Base-by-base conservation (phyloP, 1,140 invertebrate species). In the Drosophila eugracilis region DNA sequence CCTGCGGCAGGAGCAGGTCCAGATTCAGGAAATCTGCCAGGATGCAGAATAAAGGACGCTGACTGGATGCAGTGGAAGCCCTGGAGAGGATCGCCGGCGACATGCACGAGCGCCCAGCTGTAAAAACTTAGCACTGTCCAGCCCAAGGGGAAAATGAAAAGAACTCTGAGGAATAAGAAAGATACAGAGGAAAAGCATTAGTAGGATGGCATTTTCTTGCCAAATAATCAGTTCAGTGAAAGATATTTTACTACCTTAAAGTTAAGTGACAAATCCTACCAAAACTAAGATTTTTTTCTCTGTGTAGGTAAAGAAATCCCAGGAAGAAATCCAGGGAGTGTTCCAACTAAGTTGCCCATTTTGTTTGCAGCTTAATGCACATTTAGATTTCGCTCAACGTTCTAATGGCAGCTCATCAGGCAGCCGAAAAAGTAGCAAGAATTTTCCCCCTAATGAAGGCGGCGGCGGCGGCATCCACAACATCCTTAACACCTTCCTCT, bases 371-470 rank as follows among this genome's bases (percentile, higher is more conserved):
- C 71, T 75, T 75, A 66, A 66, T 75, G 72, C 47, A 65, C 70
- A 75, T 75, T 74, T 74, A 74, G 70, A 74, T 74, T 74, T 74
- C 69, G 70, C 44, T 53, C 47, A 73, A 45, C 45, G 72, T 48
- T 65, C 76, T 81, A 83, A 83, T 77, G 78, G 58, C 66, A 67
- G 59, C 78, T 76, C 75, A 73, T 67, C 75, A 78, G 69, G 50
- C 36, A 41, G 57, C 30, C 30, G 22, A 48, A 58, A 52, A 37
- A 71, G 55, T 57, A 39, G 44, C 36, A 34, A 17, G 26, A 34
- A 63, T 37, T n/a, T n/a, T 62, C 37, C 24, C 26, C 50, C 30
- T 69, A 70, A 69, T 60, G 66, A 67, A 66, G 53, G 50, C 58
- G 47, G 50, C 26, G 59, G 30, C 24, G 17, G 30, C 41, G 28